phyloP scores from a whole-genome alignment of 2,113 vertebrate genomes.

The Cyprinodon tularosa region DNA sequence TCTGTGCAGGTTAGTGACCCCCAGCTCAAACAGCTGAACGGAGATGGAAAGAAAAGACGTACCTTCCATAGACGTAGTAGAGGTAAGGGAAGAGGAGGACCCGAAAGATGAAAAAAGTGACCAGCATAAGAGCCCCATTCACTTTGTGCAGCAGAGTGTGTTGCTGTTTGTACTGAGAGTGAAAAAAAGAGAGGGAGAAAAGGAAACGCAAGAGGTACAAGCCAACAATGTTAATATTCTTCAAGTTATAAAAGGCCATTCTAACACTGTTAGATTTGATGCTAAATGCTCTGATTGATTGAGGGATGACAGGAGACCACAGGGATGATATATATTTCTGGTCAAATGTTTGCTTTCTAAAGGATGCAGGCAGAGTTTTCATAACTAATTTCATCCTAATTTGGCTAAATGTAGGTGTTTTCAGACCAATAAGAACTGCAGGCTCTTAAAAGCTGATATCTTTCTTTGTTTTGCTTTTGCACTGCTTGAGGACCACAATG shows the following conservation, averaged over 20 bases:
- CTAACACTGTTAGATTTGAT: slow-evolving; percentile 27
- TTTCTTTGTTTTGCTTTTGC: background rate
- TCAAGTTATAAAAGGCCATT: slow-evolving; percentile 16
- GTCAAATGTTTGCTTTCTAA: slow-evolving; percentile 17
- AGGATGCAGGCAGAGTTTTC: background rate
- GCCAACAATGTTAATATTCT: slow-evolving; percentile 50
- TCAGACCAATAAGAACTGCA: background rate
- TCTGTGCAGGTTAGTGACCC: slow-evolving; percentile 15
- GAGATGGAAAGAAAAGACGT: slow-evolving; percentile 70
- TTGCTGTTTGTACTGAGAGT: slow-evolving; percentile 87
- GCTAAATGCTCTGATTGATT: slow-evolving; percentile 20
- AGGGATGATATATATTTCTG: slow-evolving; percentile 13
- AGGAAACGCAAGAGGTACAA: slow-evolving; percentile 65
- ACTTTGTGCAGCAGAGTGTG: slow-evolving; percentile 91
- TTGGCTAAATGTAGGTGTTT: background rate
- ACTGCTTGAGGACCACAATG: background rate
- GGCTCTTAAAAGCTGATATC: background rate
- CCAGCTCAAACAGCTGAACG: slow-evolving; percentile 41
- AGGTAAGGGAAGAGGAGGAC: slow-evolving; percentile 94
- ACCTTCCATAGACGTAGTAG: slow-evolving; percentile 93
- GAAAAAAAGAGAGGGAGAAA: slow-evolving; percentile 33
- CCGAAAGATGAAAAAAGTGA: slow-evolving; percentile 92
- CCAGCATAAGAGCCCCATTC: slow-evolving; percentile 89
- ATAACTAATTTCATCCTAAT: background rate
- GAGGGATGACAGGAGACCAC: slow-evolving; percentile 13